A percentile compares a stretch with the other conserved stretches of the same genome.
Evolutionary conservation across 2,113 vertebrate species (phyloP).

Genomic region (Toxotes chatareus): DNA sequence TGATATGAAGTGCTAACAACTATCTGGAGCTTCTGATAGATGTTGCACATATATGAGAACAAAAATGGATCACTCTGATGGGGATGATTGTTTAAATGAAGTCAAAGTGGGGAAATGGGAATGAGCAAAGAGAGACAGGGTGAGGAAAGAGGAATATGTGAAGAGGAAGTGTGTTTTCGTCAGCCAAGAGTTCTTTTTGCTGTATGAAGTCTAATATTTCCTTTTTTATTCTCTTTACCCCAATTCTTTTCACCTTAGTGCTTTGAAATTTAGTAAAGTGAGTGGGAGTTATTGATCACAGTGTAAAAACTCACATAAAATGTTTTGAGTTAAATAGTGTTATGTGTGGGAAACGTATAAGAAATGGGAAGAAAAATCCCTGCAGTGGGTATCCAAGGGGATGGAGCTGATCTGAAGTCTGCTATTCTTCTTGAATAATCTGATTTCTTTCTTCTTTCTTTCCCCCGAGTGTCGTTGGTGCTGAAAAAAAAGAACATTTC

Average conservation of each 20-base stretch:
- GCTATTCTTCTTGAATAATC: slow-evolving; percentile 58
- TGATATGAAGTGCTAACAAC: slow-evolving; percentile 35
- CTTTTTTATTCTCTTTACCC: background rate
- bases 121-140: background rate
- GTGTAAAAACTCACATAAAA: slow-evolving; percentile 5
- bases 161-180: background rate
- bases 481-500: slow-evolving; percentile 3
- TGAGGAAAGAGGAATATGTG: background rate
- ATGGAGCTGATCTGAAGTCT: slow-evolving; percentile 47
- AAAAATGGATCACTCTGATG: slow-evolving; percentile 26
- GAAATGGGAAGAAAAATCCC: slow-evolving; percentile 39
- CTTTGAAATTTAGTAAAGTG: slow-evolving; percentile 20
- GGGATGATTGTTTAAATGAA: slow-evolving; percentile 41
- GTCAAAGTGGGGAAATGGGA: background rate
- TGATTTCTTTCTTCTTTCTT: slow-evolving; percentile 33
- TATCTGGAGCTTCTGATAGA: slow-evolving; percentile 25
- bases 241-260: slow-evolving; percentile 23
- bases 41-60: slow-evolving; percentile 5
- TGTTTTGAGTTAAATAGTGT: slow-evolving; percentile 21
- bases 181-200: slow-evolving; percentile 1
- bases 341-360: slow-evolving; percentile 36
- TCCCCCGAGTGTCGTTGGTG: background rate
- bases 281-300: slow-evolving; percentile 32
- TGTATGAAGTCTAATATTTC: background rate
- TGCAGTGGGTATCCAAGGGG: slow-evolving; percentile 21